These are phyloP conservation scores for Thunnus thynnus DNA, from an alignment of 2,113 vertebrate species.

Conservation along the genomic window DNA sequence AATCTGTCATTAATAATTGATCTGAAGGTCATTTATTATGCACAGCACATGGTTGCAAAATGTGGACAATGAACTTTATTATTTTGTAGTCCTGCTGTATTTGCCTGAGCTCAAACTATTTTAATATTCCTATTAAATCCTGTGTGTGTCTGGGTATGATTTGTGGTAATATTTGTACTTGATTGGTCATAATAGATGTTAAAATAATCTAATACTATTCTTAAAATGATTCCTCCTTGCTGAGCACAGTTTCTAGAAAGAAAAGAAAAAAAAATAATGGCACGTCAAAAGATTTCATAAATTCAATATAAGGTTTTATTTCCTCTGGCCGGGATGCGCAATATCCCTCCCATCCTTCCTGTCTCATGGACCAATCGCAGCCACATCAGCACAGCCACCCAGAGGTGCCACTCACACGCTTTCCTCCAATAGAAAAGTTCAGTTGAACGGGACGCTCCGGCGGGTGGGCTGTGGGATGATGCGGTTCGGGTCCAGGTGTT, in stretches of 20 bases:
- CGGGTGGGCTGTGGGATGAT: conserved; percentile 62
- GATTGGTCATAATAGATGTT: too few relatives aligned
- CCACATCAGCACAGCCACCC: conserved; percentile 9
- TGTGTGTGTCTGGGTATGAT: neutral
- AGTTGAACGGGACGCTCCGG: conserved; percentile 58
- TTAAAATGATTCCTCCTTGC: too few relatives aligned
- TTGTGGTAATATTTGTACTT: neutral
- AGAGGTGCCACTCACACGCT: conserved; percentile 40
- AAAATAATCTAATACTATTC: too few relatives aligned
- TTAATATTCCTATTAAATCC: neutral
- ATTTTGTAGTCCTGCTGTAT: neutral
- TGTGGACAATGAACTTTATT: neutral
- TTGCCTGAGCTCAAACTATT: neutral
- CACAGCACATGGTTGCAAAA: conserved; percentile 44
- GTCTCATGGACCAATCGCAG: conserved; percentile 64
- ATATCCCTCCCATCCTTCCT: conserved; percentile 38
- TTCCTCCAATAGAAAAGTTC: conserved; percentile 81
- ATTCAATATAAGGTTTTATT: neutral
- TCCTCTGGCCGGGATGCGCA: conserved; percentile 11
- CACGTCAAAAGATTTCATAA: neutral
- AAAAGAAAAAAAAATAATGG: too few relatives aligned
- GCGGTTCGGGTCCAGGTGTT: conserved; percentile 75
- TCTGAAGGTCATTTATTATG: conserved; percentile 52
- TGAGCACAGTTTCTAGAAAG: too few relatives aligned
- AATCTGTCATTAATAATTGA: conserved; percentile 37